Base-by-base conservation (phyloP, 2,888 invertebrate genomes). In the Acrobasis suavella region DNA sequence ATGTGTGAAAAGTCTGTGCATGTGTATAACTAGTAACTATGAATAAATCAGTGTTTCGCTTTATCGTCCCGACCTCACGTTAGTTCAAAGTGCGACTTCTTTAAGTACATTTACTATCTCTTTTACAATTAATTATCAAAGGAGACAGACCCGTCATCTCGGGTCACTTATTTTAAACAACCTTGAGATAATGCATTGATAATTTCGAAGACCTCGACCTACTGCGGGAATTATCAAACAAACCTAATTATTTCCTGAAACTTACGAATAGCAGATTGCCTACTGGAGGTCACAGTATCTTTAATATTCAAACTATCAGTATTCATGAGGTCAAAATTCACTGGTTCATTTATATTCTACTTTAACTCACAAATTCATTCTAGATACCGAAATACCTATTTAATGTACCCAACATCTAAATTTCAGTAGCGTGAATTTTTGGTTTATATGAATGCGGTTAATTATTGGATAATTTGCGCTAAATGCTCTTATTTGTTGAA, bases 201-300 rank as follows among this genome's bases (percentile, higher is more conserved):
- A 39, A 56, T 38, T 16, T 42, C 14, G 22, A 17, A 17, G 17
- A 56, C 56, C 56, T 42, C 56, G 56, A 56, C 56, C 42, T 12
- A 46, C n/a, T 46, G 14, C 14, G 56, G 14, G 14, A 8, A 14
- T 56, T 56, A 42, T 22, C 56, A 56, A 42, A 42, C 12, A 46
- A 56, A 56, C 56, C 42, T 15, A 55, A 55, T 56, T 42, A 22
- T 42, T 56, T 56, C 56, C 56, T 56, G 56, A 56, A 56, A 56
- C 32, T 32, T 32, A 32, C 7, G 32, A 32, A 32, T 32, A 32
- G 32, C 8, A 32, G 32, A 7, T 32, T 46, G n/a, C 12, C 46
- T 14, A 14, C n/a, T 46, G 6, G 46, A 46, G 6, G 14, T 46
- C 46, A 14, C n/a, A n/a, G 10, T 42, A 42, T 42, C 46, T 46